phyloP scores from a whole-genome alignment of 2,113 vertebrate species.

The Chinchilla lanigera region DNA sequence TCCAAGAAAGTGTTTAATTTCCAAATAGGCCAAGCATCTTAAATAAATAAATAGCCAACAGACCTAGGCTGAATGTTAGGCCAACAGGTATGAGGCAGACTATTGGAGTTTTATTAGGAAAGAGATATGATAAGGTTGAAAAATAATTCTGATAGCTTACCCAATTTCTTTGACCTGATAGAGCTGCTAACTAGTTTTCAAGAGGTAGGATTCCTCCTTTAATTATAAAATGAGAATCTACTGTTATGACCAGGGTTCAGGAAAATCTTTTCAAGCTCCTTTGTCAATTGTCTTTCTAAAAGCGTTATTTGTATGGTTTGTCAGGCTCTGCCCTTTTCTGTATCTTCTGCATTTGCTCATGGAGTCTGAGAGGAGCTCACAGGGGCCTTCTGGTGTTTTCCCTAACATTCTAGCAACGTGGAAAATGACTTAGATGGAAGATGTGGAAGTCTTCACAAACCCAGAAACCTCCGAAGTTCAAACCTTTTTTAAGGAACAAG shows the following conservation, averaged over 20 bases:
- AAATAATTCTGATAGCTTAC: neutral
- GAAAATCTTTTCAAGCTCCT: constrained; percentile 8
- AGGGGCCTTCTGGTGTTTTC: neutral
- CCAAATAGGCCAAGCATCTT: constrained; percentile 81
- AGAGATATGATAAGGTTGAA: constrained; percentile 54
- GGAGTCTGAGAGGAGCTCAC: neutral
- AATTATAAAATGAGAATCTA: constrained; percentile 51
- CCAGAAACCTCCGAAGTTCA: neutral
- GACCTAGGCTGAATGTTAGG: constrained; percentile 57
- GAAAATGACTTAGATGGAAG: constrained; percentile 13
- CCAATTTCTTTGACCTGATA: neutral
- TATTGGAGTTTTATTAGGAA: constrained; percentile 63
- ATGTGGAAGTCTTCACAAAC: neutral
- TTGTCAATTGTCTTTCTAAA: constrained; percentile 45
- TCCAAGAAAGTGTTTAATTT: constrained; percentile 84
- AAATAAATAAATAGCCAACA: constrained; percentile 80
- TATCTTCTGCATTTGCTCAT: neutral
- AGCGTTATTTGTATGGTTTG: neutral
- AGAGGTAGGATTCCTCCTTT: constrained; percentile 30
- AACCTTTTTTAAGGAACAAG: constrained; percentile 2
- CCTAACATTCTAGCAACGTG: neutral
- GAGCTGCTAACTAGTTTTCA: constrained; percentile 3
- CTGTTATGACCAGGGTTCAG: neutral
- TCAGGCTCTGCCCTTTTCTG: neutral
- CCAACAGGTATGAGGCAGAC: constrained; percentile 48